Conservation (phyloP, 1,140 invertebrate species). For the Caenorhabditis latens region DNA sequence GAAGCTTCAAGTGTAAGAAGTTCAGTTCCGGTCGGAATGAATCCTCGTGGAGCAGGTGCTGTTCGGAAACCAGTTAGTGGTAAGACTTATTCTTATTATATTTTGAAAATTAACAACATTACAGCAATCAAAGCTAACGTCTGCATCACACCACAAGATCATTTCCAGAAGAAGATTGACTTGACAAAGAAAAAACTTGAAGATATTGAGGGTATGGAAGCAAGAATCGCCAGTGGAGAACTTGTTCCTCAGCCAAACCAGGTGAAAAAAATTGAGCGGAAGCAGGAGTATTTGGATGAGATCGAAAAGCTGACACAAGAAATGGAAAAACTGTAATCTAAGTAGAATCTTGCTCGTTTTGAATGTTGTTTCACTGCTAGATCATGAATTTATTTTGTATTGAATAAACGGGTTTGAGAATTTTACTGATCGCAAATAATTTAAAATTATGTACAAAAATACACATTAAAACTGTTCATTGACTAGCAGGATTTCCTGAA, state of each 20-base stretch:
- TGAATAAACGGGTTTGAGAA: conserved; percentile 8
- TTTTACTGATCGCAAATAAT: not conserved
- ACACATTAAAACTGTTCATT: conserved; percentile 9
- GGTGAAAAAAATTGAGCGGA: conserved; percentile 76
- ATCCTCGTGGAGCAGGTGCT: conserved; percentile 20
- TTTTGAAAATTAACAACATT: not conserved
- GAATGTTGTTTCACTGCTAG: not conserved
- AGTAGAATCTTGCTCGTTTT: not conserved
- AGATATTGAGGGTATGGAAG: conserved; percentile 72
- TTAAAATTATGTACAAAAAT: conserved; percentile 49
- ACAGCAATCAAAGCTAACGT: conserved; percentile 61
- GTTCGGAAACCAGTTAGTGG: conserved; percentile 27
- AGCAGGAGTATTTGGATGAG: conserved; percentile 76
- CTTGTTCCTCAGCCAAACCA: conserved; percentile 73
- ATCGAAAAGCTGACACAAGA: conserved; percentile 78
- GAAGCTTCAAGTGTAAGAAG: conserved; percentile 21
- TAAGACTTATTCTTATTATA: not conserved
- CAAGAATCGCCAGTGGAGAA: conserved; percentile 70
- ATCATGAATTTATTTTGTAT: conserved; percentile 31
- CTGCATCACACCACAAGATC: conserved; percentile 71
- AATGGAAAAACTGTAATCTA: conserved; percentile 68
- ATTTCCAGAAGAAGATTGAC: conserved; percentile 73
- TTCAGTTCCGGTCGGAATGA: conserved; percentile 24
- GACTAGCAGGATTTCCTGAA: conserved; percentile 3
- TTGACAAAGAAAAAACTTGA: conserved; percentile 72